A percentile compares a stretch with the other conserved stretches of the same genome.
phyloP scores from a whole-genome alignment of 2,888 invertebrate genomes.

The Dynastes grantii region DNA sequence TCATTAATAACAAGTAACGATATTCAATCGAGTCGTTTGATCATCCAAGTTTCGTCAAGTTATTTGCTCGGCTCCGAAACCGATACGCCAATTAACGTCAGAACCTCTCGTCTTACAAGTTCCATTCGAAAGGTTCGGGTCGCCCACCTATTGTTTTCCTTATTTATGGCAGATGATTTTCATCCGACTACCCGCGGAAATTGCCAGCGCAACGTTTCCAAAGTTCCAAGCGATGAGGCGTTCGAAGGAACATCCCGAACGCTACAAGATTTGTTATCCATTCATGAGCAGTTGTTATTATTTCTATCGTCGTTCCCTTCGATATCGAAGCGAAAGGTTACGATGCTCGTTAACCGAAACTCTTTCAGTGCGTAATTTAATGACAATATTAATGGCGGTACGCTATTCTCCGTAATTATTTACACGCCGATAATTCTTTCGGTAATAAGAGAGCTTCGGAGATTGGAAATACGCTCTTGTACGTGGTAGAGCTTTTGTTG shows the following conservation, averaged over 20 bases:
- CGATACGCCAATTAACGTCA: slow-evolving; percentile 11
- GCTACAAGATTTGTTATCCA: slow-evolving; percentile 28
- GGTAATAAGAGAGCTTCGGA: neutral
- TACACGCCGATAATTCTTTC: slow-evolving; percentile 15
- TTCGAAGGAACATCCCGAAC: neutral
- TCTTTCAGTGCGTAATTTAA: slow-evolving; percentile 20
- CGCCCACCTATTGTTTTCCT: slow-evolving; percentile 7
- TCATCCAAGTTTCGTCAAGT: neutral
- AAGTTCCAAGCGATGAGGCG: neutral
- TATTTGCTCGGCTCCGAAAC: neutral
- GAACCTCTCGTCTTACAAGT: slow-evolving; percentile 12
- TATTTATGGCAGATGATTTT: slow-evolving; percentile 6
- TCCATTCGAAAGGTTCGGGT: neutral
- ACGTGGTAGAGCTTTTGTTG: no score
- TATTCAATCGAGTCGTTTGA: slow-evolving; percentile 1
- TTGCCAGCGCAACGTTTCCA: slow-evolving; percentile 3
- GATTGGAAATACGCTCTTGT: no score
- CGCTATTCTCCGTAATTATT: slow-evolving; percentile 16
- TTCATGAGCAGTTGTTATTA: slow-evolving; percentile 29
- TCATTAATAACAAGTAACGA: neutral
- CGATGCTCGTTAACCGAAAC: slow-evolving; percentile 16
- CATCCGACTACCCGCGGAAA: neutral
- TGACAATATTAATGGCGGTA: slow-evolving; percentile 3
- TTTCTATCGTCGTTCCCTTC: slow-evolving; percentile 12
- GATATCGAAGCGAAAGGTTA: slow-evolving; percentile 16